phyloP scores from a whole-genome alignment of 2,888 invertebrate species.

The Troides helena region DNA sequence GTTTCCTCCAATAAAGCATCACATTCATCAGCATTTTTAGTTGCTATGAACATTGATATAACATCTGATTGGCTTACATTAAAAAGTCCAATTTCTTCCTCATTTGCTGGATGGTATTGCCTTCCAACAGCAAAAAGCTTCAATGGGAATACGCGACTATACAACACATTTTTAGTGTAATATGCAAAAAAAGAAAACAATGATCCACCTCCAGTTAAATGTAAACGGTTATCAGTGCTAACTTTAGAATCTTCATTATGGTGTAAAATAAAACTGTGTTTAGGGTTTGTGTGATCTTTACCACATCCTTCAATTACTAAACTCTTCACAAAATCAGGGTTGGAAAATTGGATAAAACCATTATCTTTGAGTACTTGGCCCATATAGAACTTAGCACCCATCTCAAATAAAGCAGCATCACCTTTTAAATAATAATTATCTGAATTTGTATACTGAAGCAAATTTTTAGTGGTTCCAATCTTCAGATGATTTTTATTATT shows the following conservation, averaged over 20 bases:
- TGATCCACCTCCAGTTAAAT: constrained; percentile 88
- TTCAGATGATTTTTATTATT: constrained; percentile 75
- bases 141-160: constrained; percentile 83
- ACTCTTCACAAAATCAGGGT: constrained; percentile 89
- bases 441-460: constrained; percentile 81
- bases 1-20: constrained; percentile 79
- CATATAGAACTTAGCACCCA: constrained; percentile 79
- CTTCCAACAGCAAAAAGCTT: constrained; percentile 86
- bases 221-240: constrained; percentile 80
- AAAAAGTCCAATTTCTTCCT: constrained; percentile 78
- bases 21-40: constrained; percentile 69
- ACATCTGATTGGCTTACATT: constrained; percentile 85
- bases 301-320: constrained; percentile 88
- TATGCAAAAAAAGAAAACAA: constrained; percentile 87
- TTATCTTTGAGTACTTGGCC: constrained; percentile 61
- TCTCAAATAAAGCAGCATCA: constrained; percentile 86
- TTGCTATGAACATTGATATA: constrained; percentile 83
- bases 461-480: constrained; percentile 73
- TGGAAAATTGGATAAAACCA: constrained; percentile 84
- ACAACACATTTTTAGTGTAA: constrained; percentile 84
- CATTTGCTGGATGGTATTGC: constrained; percentile 79
- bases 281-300: constrained; percentile 76
- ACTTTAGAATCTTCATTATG: constrained; percentile 78
- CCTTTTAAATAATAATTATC: constrained; percentile 82
- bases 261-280: constrained; percentile 81